Conservation (phyloP, 2,113 vertebrate species). For the Agelaius phoeniceus region DNA sequence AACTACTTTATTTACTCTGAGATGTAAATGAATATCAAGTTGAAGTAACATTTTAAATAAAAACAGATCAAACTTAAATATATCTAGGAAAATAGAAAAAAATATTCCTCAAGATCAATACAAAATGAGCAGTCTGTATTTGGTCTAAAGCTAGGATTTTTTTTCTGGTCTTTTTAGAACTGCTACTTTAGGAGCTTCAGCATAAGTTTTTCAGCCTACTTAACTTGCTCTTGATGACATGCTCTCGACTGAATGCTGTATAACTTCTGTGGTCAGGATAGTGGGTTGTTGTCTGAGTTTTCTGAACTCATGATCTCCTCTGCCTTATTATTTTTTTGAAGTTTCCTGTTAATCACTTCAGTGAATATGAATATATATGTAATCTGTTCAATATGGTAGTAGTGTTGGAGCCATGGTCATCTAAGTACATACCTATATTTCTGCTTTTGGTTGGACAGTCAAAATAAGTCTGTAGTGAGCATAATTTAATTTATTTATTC, state of each 20-base stretch:
- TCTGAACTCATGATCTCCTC: not conserved
- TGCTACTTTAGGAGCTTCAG: not conserved
- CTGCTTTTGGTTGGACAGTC: not conserved
- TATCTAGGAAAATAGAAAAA: not conserved
- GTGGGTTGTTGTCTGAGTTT: not conserved
- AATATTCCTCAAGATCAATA: not conserved
- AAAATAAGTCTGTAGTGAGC: not conserved
- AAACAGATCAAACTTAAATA: not conserved
- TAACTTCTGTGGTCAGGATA: not conserved
- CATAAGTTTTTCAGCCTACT: constrained; percentile 10
- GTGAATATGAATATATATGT: not conserved
- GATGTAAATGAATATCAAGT: not conserved
- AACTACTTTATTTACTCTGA: not conserved
- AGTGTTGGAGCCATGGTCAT: not conserved
- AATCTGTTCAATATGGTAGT: not conserved
- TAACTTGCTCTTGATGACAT: not conserved
- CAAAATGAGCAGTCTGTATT: not conserved
- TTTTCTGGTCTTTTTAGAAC: not conserved
- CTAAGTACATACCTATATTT: not conserved
- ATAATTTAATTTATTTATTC: not conserved
- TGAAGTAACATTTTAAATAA: not conserved
- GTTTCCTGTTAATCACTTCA: not conserved
- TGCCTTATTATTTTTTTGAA: not conserved
- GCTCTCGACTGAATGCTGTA: not conserved
- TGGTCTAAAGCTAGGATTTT: not conserved